These are phyloP conservation scores for Sebastes taczanowskii DNA, from an alignment of 2,797 vertebrate genomes.

Conservation along the genomic window DNA sequence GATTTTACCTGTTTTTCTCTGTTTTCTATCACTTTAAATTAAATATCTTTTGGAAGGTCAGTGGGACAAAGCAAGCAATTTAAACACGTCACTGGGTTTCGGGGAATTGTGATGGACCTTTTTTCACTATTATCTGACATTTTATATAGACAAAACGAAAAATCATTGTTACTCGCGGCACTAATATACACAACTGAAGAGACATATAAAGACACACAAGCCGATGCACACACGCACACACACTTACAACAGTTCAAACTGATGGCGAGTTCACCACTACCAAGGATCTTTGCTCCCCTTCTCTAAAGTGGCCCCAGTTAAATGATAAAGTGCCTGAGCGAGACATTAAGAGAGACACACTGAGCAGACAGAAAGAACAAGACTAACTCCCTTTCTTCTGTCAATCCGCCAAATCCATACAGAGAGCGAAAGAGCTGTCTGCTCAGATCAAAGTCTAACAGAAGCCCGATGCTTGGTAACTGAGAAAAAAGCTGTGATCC, in stretches of 20 bases:
- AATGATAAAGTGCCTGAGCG: background rate
- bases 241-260: background rate
- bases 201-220: background rate
- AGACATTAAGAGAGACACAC: background rate
- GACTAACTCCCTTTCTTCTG: constrained; percentile 14
- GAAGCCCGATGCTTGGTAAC: background rate
- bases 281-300: background rate
- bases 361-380: constrained; percentile 15
- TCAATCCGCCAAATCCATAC: constrained; percentile 29
- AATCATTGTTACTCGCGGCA: background rate
- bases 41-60: background rate
- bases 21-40: too few species aligned
- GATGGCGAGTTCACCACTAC: background rate
- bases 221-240: background rate
- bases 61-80: background rate
- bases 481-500: constrained; percentile 23
- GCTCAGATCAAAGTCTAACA: constrained; percentile 35
- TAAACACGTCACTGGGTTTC: background rate
- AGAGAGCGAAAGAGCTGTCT: constrained; percentile 1
- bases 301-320: background rate
- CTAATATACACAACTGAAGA: background rate
- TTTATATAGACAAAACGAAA: background rate
- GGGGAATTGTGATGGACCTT: background rate
- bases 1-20: too few species aligned
- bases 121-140: background rate